phyloP scores from a whole-genome alignment of 1,140 invertebrate genomes.

The Atta cephalotes region DNA sequence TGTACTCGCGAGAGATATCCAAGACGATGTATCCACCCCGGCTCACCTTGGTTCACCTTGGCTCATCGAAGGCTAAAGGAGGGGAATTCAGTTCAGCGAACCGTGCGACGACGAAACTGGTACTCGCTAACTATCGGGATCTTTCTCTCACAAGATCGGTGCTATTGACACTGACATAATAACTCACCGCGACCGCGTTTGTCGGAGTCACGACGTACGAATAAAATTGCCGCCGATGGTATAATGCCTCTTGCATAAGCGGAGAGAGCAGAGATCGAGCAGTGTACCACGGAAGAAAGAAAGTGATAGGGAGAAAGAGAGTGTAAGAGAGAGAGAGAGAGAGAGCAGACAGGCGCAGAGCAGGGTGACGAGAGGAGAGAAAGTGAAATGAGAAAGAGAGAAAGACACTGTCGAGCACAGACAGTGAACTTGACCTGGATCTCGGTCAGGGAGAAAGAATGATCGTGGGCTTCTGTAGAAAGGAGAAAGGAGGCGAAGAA shows the following conservation, averaged over 20 bases:
- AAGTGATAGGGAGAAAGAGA: conserved; percentile 23
- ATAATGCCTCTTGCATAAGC: conserved; percentile 68
- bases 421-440: conserved; percentile 82
- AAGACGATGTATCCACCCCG: conserved; percentile 69
- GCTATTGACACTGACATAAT: conserved; percentile 80
- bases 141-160: conserved; percentile 60
- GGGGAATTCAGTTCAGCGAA: conserved; percentile 78
- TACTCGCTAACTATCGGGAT: conserved; percentile 25
- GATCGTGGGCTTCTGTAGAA: conserved; percentile 72
- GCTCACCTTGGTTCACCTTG: conserved; percentile 64
- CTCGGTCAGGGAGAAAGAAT: conserved; percentile 79
- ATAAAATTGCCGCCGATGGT: conserved; percentile 65
- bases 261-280: conserved; percentile 24
- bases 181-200: conserved; percentile 40
- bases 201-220: conserved; percentile 59
- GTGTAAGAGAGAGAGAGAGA: conserved; percentile 1
- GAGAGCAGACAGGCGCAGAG: neutral
- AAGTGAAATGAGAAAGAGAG: conserved; percentile 69
- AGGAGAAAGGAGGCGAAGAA: conserved; percentile 76
- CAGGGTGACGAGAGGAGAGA: conserved; percentile 52
- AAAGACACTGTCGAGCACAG: conserved; percentile 69
- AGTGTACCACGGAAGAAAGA: conserved; percentile 48
- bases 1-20: conserved; percentile 46
- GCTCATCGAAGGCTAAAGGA: neutral
- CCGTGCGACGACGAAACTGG: conserved; percentile 59